Evolutionary conservation across 2,113 vertebrate genomes (phyloP).

Genomic region (Podarcis muralis): DNA sequence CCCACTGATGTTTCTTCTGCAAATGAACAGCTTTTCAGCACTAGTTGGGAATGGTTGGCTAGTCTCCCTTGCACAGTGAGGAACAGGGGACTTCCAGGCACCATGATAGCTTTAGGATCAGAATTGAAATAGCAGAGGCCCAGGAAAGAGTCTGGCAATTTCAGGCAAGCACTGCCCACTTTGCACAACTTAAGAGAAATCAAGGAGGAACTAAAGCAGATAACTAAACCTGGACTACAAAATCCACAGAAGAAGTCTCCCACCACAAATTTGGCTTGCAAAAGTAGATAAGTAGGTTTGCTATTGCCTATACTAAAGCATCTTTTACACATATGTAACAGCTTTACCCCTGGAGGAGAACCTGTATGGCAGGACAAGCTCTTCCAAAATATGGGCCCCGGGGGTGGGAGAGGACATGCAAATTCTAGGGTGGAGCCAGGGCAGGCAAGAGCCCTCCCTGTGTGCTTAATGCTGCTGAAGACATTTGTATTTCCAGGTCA

Average conservation of each 20-base stretch:
- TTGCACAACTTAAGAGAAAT: background rate
- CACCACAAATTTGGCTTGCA: no score
- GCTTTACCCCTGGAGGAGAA: background rate
- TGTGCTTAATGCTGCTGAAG: background rate
- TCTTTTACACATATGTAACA: background rate
- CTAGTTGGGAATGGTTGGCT: background rate
- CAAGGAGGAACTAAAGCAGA: background rate
- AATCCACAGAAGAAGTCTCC: no score
- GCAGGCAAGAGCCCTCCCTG: background rate
- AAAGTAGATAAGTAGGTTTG: no score
- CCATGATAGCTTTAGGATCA: background rate
- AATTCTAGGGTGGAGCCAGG: background rate
- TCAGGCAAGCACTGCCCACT: background rate
- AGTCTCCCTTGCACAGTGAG: no score
- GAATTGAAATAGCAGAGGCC: background rate
- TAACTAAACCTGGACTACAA: background rate
- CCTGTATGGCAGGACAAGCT: background rate
- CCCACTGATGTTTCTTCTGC: background rate
- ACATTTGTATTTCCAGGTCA: slow-evolving; percentile 20
- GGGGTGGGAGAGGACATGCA: background rate
- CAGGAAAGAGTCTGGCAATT: background rate
- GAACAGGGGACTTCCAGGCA: no score
- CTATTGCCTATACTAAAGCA: no score
- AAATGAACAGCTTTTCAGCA: background rate
- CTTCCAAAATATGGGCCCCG: background rate